Base-by-base conservation (phyloP, 2,113 vertebrate species). In the Dinomys branickii region DNA sequence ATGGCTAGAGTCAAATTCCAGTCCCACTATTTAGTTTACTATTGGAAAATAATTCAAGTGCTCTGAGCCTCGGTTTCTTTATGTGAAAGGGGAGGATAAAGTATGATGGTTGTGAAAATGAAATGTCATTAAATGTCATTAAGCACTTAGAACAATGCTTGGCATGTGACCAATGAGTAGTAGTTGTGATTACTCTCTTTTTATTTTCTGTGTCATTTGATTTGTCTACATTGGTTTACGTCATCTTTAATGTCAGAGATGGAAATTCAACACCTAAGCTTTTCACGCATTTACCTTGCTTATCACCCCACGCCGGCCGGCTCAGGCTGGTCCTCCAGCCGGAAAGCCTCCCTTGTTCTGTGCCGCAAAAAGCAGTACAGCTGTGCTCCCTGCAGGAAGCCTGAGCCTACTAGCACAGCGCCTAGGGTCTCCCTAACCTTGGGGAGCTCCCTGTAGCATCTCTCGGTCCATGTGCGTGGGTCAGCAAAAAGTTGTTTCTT, bases 241-340 rank as follows among this genome's bases (percentile, higher is more conserved):
- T 22, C 69, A 22, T 87, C 44, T 82, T 73, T 88, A 75, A 88
- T 58, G 78, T 67, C 24, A 28, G 16, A 13, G 26, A 41, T 52
- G 44, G 20, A 26, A 47, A 17, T n/a, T 7, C 56, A 84, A 38
- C 12, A 19, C 20, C 35, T 13, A 54, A 54, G 47, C 22, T 6
- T 50, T 91, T 17, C 52, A 50, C 28, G 38, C 3, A 5, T 61
- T 38, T 24, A 11, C 47, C 20, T 17, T 59, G 41, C 5, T 17
- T 22, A 2, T 3, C 0, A 7, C 35, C 20, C 33, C 35, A 11
- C 44, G 47, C 61, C 0, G 3, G 10, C 0, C 6, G 10, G 17
- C 26, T 88, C 35, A 52, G 78, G 26, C 47, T 59, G 30, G 30
- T 22, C 7, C 38, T 75, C 38, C 9, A 38, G 22, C 47, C 8